Evolutionary conservation across 2,888 invertebrate genomes (phyloP).

Genomic region (Charanyca ferruginea): DNA sequence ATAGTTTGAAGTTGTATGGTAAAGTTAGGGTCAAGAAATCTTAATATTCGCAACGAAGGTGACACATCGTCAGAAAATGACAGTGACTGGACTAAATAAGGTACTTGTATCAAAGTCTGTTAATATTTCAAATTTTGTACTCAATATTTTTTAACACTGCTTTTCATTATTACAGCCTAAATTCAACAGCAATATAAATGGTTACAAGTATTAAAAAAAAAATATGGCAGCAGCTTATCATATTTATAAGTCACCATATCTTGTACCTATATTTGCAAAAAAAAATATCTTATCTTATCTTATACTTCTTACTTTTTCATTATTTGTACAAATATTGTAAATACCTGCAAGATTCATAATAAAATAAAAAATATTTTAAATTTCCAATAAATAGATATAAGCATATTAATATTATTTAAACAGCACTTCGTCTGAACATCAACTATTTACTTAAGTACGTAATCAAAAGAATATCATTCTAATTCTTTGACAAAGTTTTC

Average conservation of each 20-base stretch:
- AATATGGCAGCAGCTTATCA: too few species aligned
- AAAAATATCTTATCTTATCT: too few species aligned
- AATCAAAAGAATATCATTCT: constrained; percentile 15
- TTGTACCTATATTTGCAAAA: too few species aligned
- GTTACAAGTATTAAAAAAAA: too few species aligned
- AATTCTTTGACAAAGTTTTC: constrained; percentile 18
- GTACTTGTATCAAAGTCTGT: not conserved
- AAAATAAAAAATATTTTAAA: constrained; percentile 11
- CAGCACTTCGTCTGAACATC: constrained; percentile 7
- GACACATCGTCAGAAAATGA: not conserved
- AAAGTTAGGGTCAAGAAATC: not conserved
- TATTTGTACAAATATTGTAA: too few species aligned
- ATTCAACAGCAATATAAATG: not conserved
- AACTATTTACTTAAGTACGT: constrained; percentile 1
- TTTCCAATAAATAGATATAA: not conserved
- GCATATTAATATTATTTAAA: constrained; percentile 3
- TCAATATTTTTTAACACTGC: too few species aligned
- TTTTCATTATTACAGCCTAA: too few species aligned
- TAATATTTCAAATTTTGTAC: too few species aligned
- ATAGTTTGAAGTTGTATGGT: constrained; percentile 26
- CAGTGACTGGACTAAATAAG: not conserved
- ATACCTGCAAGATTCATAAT: too few species aligned
- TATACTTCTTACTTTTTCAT: too few species aligned
- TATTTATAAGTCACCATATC: too few species aligned
- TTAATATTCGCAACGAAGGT: not conserved